phyloP scores from a whole-genome alignment of 2,888 invertebrate genomes.

The Agrochola lota region DNA sequence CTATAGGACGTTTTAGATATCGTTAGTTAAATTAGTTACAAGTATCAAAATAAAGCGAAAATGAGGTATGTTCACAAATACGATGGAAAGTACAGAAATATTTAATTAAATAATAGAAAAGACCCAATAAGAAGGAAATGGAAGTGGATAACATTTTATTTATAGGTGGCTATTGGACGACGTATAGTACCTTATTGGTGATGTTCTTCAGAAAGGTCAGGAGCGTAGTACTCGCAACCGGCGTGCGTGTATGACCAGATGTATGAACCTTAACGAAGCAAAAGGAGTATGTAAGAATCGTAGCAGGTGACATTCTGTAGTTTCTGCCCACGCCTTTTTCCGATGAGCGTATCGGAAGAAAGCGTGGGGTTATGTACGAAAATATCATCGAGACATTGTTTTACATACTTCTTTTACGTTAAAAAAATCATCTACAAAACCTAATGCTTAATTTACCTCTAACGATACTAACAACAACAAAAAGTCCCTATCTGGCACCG shows the following conservation, averaged over 20 bases:
- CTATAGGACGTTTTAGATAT: no score
- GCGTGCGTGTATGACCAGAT: not conserved
- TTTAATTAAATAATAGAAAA: no score
- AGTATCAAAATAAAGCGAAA: no score
- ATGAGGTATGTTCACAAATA: no score
- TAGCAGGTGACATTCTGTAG: not conserved
- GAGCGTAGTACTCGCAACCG: not conserved
- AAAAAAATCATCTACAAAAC: not conserved
- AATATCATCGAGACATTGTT: not conserved
- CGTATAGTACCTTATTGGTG: not conserved
- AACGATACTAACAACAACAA: not conserved
- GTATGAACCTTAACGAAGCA: not conserved
- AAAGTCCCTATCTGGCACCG: not conserved
- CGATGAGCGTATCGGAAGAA: not conserved
- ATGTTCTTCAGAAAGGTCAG: not conserved
- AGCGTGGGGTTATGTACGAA: not conserved
- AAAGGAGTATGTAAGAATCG: not conserved
- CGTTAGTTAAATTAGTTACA: no score
- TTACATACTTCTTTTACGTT: not conserved
- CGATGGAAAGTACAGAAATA: no score
- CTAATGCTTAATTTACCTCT: slow-evolving; percentile 2
- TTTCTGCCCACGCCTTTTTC: not conserved
- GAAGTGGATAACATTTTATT: no score
- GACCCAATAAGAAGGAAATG: no score
- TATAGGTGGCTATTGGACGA: no score